Percentiles rank a stretch among this genome's conserved stretches.
Conservation (phyloP, 2,113 vertebrate species). For the Ivindomyrus marchei region DNA sequence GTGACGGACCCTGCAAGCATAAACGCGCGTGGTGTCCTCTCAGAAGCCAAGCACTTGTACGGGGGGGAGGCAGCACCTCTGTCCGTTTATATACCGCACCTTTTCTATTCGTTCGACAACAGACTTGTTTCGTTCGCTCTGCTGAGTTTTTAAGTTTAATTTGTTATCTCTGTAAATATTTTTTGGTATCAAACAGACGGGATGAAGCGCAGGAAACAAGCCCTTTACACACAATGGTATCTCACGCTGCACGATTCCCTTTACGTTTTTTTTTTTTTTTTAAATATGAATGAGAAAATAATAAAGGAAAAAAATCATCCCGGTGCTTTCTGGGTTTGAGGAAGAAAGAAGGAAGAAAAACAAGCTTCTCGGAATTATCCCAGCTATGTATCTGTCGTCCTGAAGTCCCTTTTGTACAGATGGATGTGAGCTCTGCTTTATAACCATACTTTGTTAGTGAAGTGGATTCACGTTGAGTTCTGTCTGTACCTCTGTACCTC, state of each 20-base stretch:
- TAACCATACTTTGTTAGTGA: conserved; percentile 24
- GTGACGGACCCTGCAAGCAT: too few species aligned
- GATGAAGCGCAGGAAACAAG: conserved; percentile 31
- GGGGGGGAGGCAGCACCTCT: conserved; percentile 38
- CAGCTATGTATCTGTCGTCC: neutral
- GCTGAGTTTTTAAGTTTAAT: conserved; percentile 43
- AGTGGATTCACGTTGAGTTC: neutral
- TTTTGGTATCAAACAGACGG: conserved; percentile 25
- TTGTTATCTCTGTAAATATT: conserved; percentile 56
- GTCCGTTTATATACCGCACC: conserved; percentile 47
- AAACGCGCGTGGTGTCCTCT: conserved; percentile 8
- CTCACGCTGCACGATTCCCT: conserved; percentile 3
- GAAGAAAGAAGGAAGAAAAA: neutral
- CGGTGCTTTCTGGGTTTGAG: conserved; percentile 24
- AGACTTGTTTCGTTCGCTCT: conserved; percentile 35
- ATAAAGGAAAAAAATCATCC: conserved; percentile 13
- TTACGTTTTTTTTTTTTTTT: neutral
- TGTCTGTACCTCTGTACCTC: neutral
- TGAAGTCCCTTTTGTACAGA: conserved; percentile 30
- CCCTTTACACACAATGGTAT: conserved; percentile 37
- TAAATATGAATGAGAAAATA: conserved; percentile 21
- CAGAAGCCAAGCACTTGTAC: conserved; percentile 33
- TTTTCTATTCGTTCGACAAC: conserved; percentile 40
- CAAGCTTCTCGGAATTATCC: neutral
- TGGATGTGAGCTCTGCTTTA: conserved; percentile 32